Conservation (phyloP, 2,888 invertebrate species). For the Pheosia tremula region DNA sequence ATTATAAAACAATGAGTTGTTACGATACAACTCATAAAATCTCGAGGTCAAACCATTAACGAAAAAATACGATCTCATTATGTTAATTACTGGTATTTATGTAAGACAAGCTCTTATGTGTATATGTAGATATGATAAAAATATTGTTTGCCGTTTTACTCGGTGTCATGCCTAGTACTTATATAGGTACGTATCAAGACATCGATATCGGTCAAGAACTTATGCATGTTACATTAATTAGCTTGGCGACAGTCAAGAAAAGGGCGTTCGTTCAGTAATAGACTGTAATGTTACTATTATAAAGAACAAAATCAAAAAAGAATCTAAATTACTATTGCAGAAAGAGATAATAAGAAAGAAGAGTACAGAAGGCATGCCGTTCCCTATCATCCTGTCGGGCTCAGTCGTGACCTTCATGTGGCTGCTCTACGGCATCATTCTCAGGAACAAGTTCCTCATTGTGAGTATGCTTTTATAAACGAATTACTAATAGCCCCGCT, state of each 20-base stretch:
- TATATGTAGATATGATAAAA: not conserved
- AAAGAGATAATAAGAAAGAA: conserved; percentile 90
- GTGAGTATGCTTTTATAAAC: conserved; percentile 78
- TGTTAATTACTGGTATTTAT: not conserved
- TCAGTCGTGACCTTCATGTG: conserved; percentile 91
- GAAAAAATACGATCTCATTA: not conserved
- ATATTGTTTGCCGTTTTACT: not conserved
- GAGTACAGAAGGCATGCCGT: conserved; percentile 94
- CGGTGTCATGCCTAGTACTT: not conserved
- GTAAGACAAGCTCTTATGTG: not conserved
- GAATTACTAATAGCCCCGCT: no score
- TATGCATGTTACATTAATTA: no score
- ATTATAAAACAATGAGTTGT: no score
- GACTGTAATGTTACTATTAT: no score
- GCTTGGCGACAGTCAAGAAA: no score
- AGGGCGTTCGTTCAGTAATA: no score
- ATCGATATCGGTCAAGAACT: no score
- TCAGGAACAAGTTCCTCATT: conserved; percentile 90
- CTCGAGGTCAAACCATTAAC: not conserved
- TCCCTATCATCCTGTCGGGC: conserved; percentile 93
- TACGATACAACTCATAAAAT: conserved; percentile 1
- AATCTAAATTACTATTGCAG: conserved; percentile 73
- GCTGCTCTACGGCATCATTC: conserved; percentile 91
- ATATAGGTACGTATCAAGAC: no score
- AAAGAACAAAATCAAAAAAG: no score